Evolutionary conservation across 2,888 invertebrate genomes (phyloP), one percentile per base, ranked within the genome.

Genomic region (Dexiosoma caninum): DNA sequence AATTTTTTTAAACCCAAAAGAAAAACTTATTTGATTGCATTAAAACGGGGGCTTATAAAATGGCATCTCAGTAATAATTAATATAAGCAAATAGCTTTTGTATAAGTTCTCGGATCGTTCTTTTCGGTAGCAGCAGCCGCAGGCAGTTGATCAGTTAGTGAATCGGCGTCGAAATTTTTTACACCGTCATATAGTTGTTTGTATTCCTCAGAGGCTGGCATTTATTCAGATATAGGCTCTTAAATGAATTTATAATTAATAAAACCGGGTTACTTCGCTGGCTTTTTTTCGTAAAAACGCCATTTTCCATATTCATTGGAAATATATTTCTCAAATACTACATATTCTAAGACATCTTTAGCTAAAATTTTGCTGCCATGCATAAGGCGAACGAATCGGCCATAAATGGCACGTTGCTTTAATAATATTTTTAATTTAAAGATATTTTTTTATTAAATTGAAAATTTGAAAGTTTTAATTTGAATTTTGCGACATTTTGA

Each of bases 331-430:
- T 99, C 99, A 88, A 98, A 98, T 0, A 99, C 98, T 0, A 99
- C 94, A 89, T 99, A 99, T 88, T 99, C 99, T 8, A 99, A 90
- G 0, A 98, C 97, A 89, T 98, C 98, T 89, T 98, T 98, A 0
- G 94, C 94, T 0, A 97, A 86, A 62, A 95, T 94, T 89, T 98
- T 97, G 88, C 96, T 97, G 55, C 99, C 99, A 88, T 97, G 95
- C 91, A 98, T 93, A 0, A 99, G 91, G 0, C 98, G 93, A 0
- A 99, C 99, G 90, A 99, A 99, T 57, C 98, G 93, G 88, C 99
- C 99, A 88, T 98, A 99, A 9, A 99, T 93, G 0, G 98, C 96
- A n/a, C n/a, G n/a, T n/a, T n/a, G n/a, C n/a, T n/a, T n/a, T n/a
- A n/a, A n/a, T n/a, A n/a, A n/a, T n/a, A n/a, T n/a, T n/a, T n/a